Base-by-base conservation (phyloP, 2,797 vertebrate species). In the Argentina silus region DNA sequence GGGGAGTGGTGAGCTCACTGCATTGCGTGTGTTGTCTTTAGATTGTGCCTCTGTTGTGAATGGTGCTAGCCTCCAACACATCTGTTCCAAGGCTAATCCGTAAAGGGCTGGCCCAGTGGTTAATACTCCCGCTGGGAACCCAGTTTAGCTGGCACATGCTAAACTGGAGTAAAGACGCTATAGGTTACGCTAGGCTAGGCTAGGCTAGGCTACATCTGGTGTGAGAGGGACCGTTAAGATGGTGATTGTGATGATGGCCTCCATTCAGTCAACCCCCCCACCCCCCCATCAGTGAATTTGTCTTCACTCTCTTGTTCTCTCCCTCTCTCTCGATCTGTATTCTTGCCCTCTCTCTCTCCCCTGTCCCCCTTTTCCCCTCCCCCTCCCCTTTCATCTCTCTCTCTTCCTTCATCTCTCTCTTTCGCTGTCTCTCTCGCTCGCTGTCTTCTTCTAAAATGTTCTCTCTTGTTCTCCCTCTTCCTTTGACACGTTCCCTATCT, bases 31-130 rank as follows among this genome's bases (percentile, higher is more conserved):
- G 75, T 83, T 11, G 12, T 10, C 74, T 79, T 45, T 12, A 65
- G 73, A 64, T 77, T 80, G 82, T 86, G 83, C 83, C 73, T 75
- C 64, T 70, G 81, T 70, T 60, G 72, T 84, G 77, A 85, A 79
- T 69, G 74, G 73, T 7, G 17, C 79, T 77, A 59, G 83, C 85
- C 78, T 27, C 61, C 19, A 84, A 84, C 84, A 79, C 82, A 88
- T 85, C 85, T 86, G 87, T 78, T 83, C 81, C 56, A 72, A 63
- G 75, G 82, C 75, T 85, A 77, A 83, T 86, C 84, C 86, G 86
- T 77, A 84, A 86, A 82, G 78, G 74, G 77, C 80, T 64, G 59
- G 60, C 70, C 60, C 48, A 67, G 80, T 76, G 81, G 78, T 73
- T 83, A 82, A 84, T 68, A 74, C 70, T 60, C 72, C 78, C 76